Conservation (phyloP, 53 echinoderm and acorn worm genomes). For the Paelopatides confundens region DNA sequence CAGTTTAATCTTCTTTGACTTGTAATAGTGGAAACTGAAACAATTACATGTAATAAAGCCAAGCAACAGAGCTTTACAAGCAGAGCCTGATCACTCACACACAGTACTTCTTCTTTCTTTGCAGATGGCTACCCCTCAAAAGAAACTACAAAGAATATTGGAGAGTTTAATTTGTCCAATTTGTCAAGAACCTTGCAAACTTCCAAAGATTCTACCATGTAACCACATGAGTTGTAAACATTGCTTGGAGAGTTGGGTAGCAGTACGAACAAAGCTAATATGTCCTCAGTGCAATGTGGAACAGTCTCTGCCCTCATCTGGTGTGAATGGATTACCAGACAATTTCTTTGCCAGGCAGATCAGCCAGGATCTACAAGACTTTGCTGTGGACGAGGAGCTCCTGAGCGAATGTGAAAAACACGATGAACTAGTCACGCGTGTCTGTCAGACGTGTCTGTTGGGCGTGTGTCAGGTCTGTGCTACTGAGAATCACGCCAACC, state of each 20-base stretch:
- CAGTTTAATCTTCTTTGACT: no score
- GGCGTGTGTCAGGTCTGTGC: constrained; percentile 44
- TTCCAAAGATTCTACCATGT: constrained; percentile 41
- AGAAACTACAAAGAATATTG: constrained; percentile 29
- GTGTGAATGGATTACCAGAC: constrained; percentile 22
- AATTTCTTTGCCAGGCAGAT: constrained; percentile 28
- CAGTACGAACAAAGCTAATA: constrained; percentile 14
- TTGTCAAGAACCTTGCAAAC: constrained; percentile 33
- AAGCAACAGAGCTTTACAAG: no score
- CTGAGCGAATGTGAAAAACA: constrained; percentile 32
- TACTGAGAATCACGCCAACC: not conserved
- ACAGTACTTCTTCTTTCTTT: no score
- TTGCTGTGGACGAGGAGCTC: constrained; percentile 20
- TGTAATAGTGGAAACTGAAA: no score
- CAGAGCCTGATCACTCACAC: no score
- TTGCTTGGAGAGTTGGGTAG: constrained; percentile 43
- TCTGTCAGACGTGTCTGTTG: constrained; percentile 29
- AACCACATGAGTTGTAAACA: constrained; percentile 42
- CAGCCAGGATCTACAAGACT: constrained; percentile 27
- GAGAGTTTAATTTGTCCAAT: constrained; percentile 43
- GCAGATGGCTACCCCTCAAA: constrained; percentile 38
- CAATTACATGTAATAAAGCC: no score
- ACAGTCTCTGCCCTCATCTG: constrained; percentile 21
- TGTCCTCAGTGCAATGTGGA: constrained; percentile 48
- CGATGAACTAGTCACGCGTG: constrained; percentile 22